A percentile compares a stretch with the other conserved stretches of the same genome.
phyloP scores from a whole-genome alignment of 2,113 vertebrate species.

The Pterocles burchelli region DNA sequence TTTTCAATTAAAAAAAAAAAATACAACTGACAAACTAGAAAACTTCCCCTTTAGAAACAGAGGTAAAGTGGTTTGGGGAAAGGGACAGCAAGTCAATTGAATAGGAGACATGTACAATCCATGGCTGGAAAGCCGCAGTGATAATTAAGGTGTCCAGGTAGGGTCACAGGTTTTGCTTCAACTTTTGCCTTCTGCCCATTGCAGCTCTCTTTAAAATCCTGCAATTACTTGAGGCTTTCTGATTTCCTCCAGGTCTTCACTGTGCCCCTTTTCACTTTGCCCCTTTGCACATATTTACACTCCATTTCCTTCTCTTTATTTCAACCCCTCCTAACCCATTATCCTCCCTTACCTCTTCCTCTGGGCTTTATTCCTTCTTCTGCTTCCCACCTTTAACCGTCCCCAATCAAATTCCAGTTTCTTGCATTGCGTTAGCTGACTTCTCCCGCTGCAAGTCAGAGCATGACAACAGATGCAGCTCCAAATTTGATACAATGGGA shows the following conservation, averaged over 20 bases:
- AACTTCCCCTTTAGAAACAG: slow-evolving; percentile 11
- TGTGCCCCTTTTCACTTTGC: neutral
- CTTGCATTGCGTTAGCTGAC: rapidly evolving
- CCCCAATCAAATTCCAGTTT: neutral
- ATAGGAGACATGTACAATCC: neutral
- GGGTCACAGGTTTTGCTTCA: slow-evolving; percentile 32
- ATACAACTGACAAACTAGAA: slow-evolving; percentile 7
- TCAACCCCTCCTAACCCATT: neutral
- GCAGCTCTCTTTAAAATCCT: neutral
- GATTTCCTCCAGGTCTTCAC: neutral
- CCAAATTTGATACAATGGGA: neutral
- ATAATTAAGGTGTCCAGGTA: slow-evolving; percentile 27
- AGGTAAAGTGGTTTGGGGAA: slow-evolving; percentile 20
- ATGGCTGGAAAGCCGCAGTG: neutral
- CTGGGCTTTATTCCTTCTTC: neutral
- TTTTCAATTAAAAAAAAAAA: slow-evolving; percentile 55
- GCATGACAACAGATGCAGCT: neutral
- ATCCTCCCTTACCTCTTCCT: neutral
- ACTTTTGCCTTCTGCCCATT: neutral
- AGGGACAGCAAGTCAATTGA: slow-evolving; percentile 43
- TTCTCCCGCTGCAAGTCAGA: neutral
- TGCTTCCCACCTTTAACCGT: neutral
- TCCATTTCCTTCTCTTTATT: neutral
- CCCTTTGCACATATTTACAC: neutral
- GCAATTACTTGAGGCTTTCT: slow-evolving; percentile 20